These are phyloP conservation scores for Lamproptera curius DNA, from an alignment of 2,888 invertebrate species.

Conservation along the genomic window DNA sequence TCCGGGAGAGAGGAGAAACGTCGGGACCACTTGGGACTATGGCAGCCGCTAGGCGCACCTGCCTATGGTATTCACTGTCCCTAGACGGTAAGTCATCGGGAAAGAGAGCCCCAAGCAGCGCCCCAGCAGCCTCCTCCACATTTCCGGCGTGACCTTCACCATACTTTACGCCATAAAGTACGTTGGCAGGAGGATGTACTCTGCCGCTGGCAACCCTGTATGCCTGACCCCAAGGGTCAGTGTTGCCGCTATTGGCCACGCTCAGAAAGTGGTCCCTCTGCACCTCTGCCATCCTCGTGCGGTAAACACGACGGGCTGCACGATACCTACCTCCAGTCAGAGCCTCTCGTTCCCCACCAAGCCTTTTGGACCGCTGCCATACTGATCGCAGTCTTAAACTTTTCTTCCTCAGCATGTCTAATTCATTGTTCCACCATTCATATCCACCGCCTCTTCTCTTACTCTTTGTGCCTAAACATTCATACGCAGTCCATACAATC, in stretches of 20 bases:
- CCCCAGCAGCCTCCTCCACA: slow-evolving; percentile 22
- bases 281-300: background rate
- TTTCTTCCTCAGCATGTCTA: background rate
- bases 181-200: background rate
- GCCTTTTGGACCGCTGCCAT: background rate
- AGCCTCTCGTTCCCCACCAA: background rate
- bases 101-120: background rate
- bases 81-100: background rate
- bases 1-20: slow-evolving; percentile 13
- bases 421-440: no score
- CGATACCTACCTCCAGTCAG: background rate
- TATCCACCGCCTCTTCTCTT: no score
- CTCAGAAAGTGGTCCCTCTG: background rate
- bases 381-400: background rate
- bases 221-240: background rate
- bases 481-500: background rate
- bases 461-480: no score
- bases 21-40: no score
- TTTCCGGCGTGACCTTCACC: background rate
- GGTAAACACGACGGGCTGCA: background rate
- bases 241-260: slow-evolving; percentile 2
- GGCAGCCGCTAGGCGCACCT: no score
- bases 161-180: slow-evolving; percentile 3
- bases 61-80: slow-evolving; percentile 30
- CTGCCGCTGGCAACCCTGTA: background rate